Evolutionary conservation across 2,797 vertebrate species (phyloP).

Genomic region (Acridotheres tristis): DNA sequence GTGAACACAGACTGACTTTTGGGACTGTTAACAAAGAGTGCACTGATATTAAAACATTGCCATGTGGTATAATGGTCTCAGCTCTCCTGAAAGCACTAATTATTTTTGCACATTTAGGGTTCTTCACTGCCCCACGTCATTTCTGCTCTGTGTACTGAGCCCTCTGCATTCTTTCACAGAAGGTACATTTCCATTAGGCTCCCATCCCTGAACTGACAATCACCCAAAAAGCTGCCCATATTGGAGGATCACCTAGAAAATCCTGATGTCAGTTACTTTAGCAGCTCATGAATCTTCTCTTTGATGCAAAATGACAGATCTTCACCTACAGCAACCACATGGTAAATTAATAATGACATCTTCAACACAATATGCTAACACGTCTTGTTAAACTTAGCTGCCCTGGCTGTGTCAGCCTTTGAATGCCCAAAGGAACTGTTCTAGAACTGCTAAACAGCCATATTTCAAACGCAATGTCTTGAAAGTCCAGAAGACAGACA

Average conservation of each 20-base stretch:
- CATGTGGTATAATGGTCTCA: background rate
- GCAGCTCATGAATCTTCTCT: background rate
- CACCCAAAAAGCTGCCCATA: background rate
- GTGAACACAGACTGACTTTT: background rate
- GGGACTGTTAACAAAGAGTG: background rate
- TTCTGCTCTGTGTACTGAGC: background rate
- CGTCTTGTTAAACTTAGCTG: background rate
- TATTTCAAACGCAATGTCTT: background rate
- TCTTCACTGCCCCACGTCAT: background rate
- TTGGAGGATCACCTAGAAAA: background rate
- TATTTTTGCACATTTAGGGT: background rate
- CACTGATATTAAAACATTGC: background rate
- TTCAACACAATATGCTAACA: background rate
- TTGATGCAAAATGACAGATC: background rate
- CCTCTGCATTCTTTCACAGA: background rate
- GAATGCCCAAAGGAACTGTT: background rate
- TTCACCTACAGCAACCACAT: background rate
- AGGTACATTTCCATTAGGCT: background rate
- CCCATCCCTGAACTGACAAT: background rate
- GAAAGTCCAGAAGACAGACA: background rate
- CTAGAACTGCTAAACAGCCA: background rate
- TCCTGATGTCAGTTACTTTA: background rate
- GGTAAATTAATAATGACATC: slow-evolving; percentile 11
- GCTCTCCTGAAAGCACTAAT: background rate
- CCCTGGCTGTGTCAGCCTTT: background rate